These are phyloP conservation scores for Parasteatoda tepidariorum DNA, from an alignment of 1,140 invertebrate species.

Conservation along the genomic window DNA sequence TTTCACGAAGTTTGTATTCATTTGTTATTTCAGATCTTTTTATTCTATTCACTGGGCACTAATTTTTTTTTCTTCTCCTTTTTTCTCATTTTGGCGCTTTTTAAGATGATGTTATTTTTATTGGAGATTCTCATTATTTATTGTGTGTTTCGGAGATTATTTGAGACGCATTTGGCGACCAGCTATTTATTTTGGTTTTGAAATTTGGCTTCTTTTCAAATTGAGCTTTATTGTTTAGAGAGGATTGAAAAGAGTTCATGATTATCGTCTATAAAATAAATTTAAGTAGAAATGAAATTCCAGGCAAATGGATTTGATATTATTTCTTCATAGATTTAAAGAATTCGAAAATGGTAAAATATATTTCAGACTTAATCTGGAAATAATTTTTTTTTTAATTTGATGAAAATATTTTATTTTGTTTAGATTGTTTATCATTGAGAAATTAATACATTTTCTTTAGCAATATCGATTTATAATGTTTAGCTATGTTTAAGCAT, in stretches of 20 bases:
- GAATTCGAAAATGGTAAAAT: too few relatives aligned
- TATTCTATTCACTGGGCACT: slow-evolving; percentile 4
- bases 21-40: slow-evolving; percentile 34
- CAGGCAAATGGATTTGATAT: neutral
- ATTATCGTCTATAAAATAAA: neutral
- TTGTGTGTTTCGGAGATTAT: neutral
- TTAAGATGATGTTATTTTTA: neutral
- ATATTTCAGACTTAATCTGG: too few relatives aligned
- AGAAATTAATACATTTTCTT: too few relatives aligned
- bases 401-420: too few relatives aligned
- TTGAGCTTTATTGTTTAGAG: neutral
- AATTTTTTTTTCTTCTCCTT: slow-evolving; percentile 11
- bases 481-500: too few relatives aligned
- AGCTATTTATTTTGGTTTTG: neutral
- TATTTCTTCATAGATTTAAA: too few relatives aligned
- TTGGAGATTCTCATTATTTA: neutral
- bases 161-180: neutral
- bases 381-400: too few relatives aligned
- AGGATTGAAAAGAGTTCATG: neutral
- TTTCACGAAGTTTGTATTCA: slow-evolving; percentile 42
- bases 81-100: neutral
- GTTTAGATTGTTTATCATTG: too few relatives aligned
- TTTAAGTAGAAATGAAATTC: neutral
- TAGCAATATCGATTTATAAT: too few relatives aligned
- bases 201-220: too few relatives aligned